These are phyloP conservation scores for Nothocercus nigrocapillus DNA, from an alignment of 2,113 vertebrate genomes.

Conservation along the genomic window DNA sequence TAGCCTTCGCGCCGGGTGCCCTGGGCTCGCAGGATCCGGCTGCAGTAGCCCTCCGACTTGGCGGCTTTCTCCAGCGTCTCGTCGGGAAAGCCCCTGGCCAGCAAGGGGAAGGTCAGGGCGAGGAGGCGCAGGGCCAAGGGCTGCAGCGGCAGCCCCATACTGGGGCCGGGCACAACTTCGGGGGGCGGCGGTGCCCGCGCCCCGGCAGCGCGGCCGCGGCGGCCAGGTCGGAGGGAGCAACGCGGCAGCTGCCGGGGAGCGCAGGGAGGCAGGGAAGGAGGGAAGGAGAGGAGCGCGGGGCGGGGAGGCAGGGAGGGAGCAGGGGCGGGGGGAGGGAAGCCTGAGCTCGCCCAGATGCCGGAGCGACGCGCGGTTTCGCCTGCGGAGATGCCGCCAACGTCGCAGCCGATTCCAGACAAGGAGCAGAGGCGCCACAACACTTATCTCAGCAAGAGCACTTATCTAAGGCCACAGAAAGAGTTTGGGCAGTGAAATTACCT, in stretches of 20 bases:
- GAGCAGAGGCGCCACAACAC: background rate
- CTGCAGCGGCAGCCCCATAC: slow-evolving; percentile 72
- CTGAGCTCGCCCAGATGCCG: slow-evolving; percentile 75
- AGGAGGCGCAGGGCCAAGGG: slow-evolving; percentile 81
- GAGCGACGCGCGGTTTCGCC: slow-evolving; percentile 74
- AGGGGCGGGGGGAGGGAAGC: slow-evolving; percentile 42
- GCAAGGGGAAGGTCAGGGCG: slow-evolving; percentile 78
- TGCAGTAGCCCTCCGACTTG: slow-evolving; percentile 94
- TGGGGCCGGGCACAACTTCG: slow-evolving; percentile 71
- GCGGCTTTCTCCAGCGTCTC: slow-evolving; percentile 89
- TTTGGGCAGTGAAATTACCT: background rate
- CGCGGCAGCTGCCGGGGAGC: slow-evolving; percentile 3
- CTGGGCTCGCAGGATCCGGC: slow-evolving; percentile 91
- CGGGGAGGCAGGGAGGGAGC: background rate
- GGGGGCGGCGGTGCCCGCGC: background rate
- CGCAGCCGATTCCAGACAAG: too few relatives aligned
- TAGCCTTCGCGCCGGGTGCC: slow-evolving; percentile 89
- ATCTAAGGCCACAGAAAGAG: background rate
- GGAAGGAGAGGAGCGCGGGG: background rate
- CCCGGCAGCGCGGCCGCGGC: background rate
- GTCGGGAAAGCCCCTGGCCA: slow-evolving; percentile 86
- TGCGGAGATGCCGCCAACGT: too few relatives aligned
- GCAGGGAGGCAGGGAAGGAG: background rate
- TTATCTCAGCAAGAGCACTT: background rate
- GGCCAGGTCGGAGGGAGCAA: background rate